Base-by-base conservation (phyloP, 2,888 invertebrate species). In the Rhingia campestris region DNA sequence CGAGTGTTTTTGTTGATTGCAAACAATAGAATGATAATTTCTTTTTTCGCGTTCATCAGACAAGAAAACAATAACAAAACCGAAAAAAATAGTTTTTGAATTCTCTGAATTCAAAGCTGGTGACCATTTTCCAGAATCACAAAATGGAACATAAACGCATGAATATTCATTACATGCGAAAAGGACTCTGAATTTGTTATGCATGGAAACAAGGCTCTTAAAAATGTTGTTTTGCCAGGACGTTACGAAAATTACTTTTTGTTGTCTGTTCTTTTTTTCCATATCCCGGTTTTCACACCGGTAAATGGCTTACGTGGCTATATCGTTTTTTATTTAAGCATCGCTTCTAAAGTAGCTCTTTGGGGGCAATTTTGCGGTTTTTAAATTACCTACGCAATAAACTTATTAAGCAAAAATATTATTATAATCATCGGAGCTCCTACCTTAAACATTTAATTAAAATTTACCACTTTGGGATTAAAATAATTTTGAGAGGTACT, bases 161-260 rank as follows among this genome's bases (percentile, higher is more conserved):
- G 76, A 76, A 76, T 76, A 76, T 76, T 76, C 76, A 76, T 61
- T 61, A 54, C 39, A 59, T 61, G 56, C 56, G 63, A 70, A 75
- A 81, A 72, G 76, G 63, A 75, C 77, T 79, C 67, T 32, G 58
- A 76, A 72, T 81, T 81, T 76, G 76, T 61, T 72, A 81, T 81
- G 81, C 76, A 81, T 72, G 76, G 66, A 81, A 81, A 81, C 72
- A 76, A 49, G 72, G 35, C 61, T 66, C 76, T 61, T 41, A 70
- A 43, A 76, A 66, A 72, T 70, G 54, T 59, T 70, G 54, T 53
- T 76, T 66, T 66, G 61, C 66, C 47, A 47, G 72, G 64, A 72
- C 81, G 70, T 61, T 76, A 76, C 76, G 76, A 66, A 72, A 81
- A 81, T 76, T 56, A 43, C 61, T 76, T 76, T 73, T 54, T 70